phyloP scores from a whole-genome alignment of 2,797 vertebrate genomes.

The Cygnus olor region DNA sequence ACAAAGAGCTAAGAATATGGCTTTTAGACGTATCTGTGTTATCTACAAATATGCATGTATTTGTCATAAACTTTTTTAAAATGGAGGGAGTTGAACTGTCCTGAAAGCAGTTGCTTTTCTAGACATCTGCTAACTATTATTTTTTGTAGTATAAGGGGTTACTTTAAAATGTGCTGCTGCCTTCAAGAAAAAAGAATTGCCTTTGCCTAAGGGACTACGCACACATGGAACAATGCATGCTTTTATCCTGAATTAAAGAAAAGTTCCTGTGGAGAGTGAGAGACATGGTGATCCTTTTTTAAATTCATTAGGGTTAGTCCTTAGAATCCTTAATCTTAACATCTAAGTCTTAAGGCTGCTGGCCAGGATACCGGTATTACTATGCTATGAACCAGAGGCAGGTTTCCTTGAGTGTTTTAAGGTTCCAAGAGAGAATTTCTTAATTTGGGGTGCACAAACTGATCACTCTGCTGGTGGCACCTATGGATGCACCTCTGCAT shows the following conservation, averaged over 20 bases:
- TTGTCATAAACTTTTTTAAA: background rate
- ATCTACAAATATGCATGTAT: too few relatives aligned
- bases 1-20: background rate
- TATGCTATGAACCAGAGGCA: background rate
- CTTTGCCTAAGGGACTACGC: background rate
- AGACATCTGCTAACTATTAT: background rate
- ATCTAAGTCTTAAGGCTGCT: background rate
- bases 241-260: background rate
- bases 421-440: background rate
- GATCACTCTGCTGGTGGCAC: background rate
- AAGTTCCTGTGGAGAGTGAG: background rate
- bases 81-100: background rate
- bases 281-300: background rate
- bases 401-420: background rate
- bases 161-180: background rate
- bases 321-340: background rate
- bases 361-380: background rate
- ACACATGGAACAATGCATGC: background rate
- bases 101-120: background rate
- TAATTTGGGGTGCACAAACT: accelerated
- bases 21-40: background rate
- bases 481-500: background rate
- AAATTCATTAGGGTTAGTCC: background rate
- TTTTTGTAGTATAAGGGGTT: background rate
- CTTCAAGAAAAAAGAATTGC: background rate